phyloP scores from a whole-genome alignment of 2,888 invertebrate genomes.

The Tetropium fuscum region DNA sequence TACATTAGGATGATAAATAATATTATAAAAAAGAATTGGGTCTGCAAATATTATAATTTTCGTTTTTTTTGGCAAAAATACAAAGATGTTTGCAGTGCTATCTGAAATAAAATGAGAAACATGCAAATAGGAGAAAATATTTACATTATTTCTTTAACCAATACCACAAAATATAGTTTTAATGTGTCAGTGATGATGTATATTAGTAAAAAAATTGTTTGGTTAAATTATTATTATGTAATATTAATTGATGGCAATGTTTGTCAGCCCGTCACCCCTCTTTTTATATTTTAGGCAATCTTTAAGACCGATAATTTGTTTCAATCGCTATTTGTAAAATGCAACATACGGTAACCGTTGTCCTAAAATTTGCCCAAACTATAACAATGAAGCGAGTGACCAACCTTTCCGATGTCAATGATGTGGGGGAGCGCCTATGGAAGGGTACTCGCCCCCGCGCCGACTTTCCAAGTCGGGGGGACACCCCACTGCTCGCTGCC shows the following conservation, averaged over 20 bases:
- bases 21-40: too few relatives aligned
- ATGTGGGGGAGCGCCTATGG: conserved; percentile 71
- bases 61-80: too few relatives aligned
- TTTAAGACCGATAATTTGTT: conserved; percentile 27
- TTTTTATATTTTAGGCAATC: conserved; percentile 40
- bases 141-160: conserved; percentile 5
- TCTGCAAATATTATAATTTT: too few relatives aligned
- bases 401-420: conserved; percentile 59
- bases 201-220: conserved; percentile 25
- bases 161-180: conserved; percentile 20
- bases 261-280: conserved; percentile 59
- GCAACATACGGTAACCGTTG: background rate
- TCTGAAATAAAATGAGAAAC: conserved; percentile 4
- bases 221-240: conserved; percentile 14
- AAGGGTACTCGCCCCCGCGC: conserved; percentile 70
- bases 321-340: background rate
- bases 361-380: conserved; percentile 38
- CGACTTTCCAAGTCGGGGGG: conserved; percentile 65
- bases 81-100: too few relatives aligned
- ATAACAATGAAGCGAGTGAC: conserved; percentile 58
- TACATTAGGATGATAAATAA: too few relatives aligned
- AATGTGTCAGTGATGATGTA: conserved; percentile 25
- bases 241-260: conserved; percentile 19
- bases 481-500: conserved; percentile 51
- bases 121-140: conserved; percentile 4